Evolutionary conservation across 2,888 invertebrate species (phyloP), one percentile per base, ranked within the genome.

Genomic region (Nebria brevicollis): DNA sequence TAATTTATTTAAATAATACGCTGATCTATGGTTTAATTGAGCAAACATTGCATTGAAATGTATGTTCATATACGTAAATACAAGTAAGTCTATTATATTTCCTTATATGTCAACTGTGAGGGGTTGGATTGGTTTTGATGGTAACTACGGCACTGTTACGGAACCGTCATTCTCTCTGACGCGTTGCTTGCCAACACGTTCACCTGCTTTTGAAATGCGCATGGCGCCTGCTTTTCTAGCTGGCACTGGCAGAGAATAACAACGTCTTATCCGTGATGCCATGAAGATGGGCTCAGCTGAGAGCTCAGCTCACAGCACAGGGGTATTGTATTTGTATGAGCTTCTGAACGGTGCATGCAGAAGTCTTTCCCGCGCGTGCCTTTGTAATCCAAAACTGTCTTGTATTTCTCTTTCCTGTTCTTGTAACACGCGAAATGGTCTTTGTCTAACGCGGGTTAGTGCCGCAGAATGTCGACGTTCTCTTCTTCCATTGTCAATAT

Each of bases 401-500:
- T 79, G 77, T 81, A 82, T 77, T 79, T 83, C 82, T 82, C 76
- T 82, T 76, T 82, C 82, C 76, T 82, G 82, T 77, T 82, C 64
- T 74, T 64, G 75, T 81, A 81, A 81, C 81, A 77, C 75, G 74
- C 78, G 72, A 75, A 75, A 72, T 81, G 42, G 72, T 81, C 75
- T 20, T 72, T 72, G 25, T 34, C 8, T 34, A 72, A 34, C 41
- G 25, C 72, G 72, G 25, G 72, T n/a, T 20, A 26, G 25, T n/a
- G 34, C 41, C 25, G 26, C 34, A 26, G 72, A 72, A 34, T 34
- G 34, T 34, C 25, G 41, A 26, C 34, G 72, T 68, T 68, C 70
- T 83, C 82, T 76, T 82, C 82, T 83, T 78, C 81, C 83, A 84
- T 82, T 84, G 83, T 83, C 83, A 82, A 83, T 84, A 84, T 84